phyloP scores from a whole-genome alignment of 2,113 vertebrate genomes.

The Oryzias celebensis region DNA sequence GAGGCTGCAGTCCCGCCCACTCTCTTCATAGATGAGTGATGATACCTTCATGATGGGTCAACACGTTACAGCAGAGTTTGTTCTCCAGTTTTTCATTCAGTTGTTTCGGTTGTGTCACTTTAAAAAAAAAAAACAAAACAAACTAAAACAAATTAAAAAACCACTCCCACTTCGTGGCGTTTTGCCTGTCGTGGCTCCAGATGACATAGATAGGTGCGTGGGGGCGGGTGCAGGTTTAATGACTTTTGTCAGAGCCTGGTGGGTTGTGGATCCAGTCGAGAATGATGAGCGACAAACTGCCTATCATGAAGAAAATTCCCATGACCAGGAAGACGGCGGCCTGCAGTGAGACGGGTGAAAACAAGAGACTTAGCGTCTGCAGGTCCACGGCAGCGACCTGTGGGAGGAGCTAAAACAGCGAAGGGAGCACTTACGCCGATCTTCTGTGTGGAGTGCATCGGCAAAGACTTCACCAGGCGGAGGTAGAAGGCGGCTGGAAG shows the following conservation, averaged over 20 bases:
- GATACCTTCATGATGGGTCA: background rate
- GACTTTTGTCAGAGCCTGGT: constrained; percentile 69
- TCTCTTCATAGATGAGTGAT: constrained; percentile 19
- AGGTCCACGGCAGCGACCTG: constrained; percentile 2
- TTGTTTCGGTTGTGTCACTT: constrained; percentile 13
- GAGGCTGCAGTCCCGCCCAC: constrained; percentile 10
- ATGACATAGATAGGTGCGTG: background rate
- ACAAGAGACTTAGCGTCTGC: constrained; percentile 4
- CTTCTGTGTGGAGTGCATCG: constrained; percentile 87
- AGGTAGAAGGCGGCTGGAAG: constrained; percentile 94
- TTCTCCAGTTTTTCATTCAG: constrained; percentile 13
- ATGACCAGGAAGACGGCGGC: constrained; percentile 86
- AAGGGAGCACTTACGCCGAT: constrained; percentile 83
- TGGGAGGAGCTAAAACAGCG: too few species aligned
- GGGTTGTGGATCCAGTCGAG: constrained; percentile 94
- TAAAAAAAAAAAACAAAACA: background rate
- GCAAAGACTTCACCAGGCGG: constrained; percentile 87
- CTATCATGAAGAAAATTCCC: constrained; percentile 92
- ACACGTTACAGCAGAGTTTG: constrained; percentile 6
- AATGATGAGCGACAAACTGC: constrained; percentile 92
- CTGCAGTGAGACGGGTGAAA: constrained; percentile 67
- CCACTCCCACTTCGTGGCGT: too few species aligned
- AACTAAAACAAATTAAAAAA: too few species aligned
- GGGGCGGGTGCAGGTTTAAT: constrained; percentile 47
- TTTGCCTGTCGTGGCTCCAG: too few species aligned